Conservation (phyloP, 2,113 vertebrate genomes). For the Gymnogyps californianus region DNA sequence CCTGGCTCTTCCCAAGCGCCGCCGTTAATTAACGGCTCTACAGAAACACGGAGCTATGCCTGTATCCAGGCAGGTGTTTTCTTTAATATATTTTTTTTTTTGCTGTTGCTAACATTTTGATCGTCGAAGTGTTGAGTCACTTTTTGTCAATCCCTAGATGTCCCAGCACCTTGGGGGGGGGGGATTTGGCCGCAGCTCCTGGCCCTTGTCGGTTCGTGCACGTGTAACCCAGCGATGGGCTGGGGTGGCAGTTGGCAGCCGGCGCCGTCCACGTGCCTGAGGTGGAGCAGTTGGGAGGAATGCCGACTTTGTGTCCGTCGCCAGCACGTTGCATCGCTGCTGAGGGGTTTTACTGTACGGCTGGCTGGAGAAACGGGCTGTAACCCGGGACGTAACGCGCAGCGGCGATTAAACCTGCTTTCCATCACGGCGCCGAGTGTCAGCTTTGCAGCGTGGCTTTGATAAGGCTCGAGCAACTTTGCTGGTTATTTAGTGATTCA, state of each 20-base stretch:
- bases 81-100: neutral
- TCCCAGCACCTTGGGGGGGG: accelerated
- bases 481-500: neutral
- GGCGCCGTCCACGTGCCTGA: neutral
- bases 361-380: neutral
- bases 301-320: neutral
- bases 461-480: neutral
- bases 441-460: neutral
- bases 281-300: neutral
- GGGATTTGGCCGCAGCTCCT: neutral
- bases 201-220: accelerated
- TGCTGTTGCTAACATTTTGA: neutral
- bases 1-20: neutral
- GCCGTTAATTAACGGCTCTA: neutral
- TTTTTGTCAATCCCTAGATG: neutral
- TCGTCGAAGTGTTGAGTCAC: neutral
- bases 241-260: neutral
- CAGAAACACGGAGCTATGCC: neutral
- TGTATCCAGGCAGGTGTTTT: neutral
- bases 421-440: accelerated
- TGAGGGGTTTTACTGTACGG: neutral
- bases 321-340: too few species aligned
- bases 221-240: accelerated
- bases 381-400: accelerated
- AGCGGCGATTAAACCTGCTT: neutral